Percentiles rank a stretch among this genome's conserved stretches.
These are phyloP conservation scores for Scolanthus callimorphus DNA, from an alignment of 92 coral and sea anemone genomes.

Conservation along the genomic window DNA sequence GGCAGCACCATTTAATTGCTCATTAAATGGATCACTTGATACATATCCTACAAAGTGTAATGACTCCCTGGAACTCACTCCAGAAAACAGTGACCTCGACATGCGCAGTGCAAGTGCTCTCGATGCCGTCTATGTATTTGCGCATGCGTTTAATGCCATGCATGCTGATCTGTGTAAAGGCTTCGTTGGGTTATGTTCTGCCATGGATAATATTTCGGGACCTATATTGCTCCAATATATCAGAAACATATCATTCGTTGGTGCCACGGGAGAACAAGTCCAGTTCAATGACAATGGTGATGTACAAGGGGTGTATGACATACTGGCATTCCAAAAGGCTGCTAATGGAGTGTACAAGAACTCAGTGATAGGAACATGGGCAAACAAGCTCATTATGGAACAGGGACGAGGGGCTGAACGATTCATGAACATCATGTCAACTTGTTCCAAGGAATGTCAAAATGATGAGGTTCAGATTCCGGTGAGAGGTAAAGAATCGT, in stretches of 20 bases:
- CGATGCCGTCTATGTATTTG: constrained; percentile 90
- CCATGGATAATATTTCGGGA: constrained; percentile 75
- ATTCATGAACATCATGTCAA: constrained; percentile 44
- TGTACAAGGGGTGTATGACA: constrained; percentile 74
- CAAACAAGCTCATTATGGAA: constrained; percentile 41
- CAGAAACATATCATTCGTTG: constrained; percentile 55
- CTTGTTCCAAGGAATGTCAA: constrained; percentile 65
- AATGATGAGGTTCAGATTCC: constrained; percentile 58
- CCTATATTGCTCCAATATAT: constrained; percentile 48
- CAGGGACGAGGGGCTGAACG: neutral
- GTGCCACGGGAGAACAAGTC: constrained; percentile 65
- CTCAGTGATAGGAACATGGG: constrained; percentile 75
- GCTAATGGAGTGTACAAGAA: constrained; percentile 38
- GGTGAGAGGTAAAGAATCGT: constrained; percentile 69
- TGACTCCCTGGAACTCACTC: constrained; percentile 43
- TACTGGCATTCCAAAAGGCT: constrained; percentile 48
- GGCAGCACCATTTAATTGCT: constrained; percentile 76
- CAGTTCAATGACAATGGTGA: constrained; percentile 78
- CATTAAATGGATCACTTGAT: constrained; percentile 16
- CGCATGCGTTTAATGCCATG: constrained; percentile 80
- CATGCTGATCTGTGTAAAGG: constrained; percentile 55
- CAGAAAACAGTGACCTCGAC: constrained; percentile 63
- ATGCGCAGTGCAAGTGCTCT: constrained; percentile 86
- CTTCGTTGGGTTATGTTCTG: constrained; percentile 33
- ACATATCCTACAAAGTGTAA: constrained; percentile 32